Evolutionary conservation across 2,113 vertebrate species (phyloP).

Genomic region (Corydoras maculifer): DNA sequence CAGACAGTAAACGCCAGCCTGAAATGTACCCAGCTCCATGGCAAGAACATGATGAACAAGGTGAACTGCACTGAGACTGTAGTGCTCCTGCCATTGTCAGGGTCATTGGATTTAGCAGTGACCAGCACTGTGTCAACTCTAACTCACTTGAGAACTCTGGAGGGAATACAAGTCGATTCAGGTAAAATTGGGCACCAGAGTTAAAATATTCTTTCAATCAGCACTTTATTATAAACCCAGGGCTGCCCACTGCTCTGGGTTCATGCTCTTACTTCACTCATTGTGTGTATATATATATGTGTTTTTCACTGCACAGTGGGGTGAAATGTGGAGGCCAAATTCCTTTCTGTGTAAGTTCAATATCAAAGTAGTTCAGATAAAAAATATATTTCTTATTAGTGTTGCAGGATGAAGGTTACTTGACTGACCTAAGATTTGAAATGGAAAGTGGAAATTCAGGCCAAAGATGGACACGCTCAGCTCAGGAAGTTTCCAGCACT

Average conservation of each 20-base stretch:
- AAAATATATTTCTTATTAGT: slow-evolving; percentile 39
- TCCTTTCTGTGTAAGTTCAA: no score
- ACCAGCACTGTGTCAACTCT: slow-evolving; percentile 58
- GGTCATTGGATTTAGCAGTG: slow-evolving; percentile 44
- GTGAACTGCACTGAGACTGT: slow-evolving; percentile 66
- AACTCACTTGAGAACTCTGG: slow-evolving; percentile 59
- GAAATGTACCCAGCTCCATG: slow-evolving; percentile 55
- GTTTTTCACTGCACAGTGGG: no score
- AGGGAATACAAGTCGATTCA: slow-evolving; percentile 42
- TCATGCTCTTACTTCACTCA: no score
- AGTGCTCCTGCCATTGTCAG: slow-evolving; percentile 47
- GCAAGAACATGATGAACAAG: slow-evolving; percentile 57
- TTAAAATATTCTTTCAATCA: no score
- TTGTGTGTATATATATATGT: no score
- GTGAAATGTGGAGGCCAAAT: no score
- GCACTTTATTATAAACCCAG: not conserved
- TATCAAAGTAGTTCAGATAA: no score
- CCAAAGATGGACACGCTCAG: slow-evolving; percentile 39
- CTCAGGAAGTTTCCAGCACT: slow-evolving; percentile 51
- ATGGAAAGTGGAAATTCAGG: slow-evolving; percentile 41
- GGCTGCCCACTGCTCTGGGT: no score
- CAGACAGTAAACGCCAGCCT: slow-evolving; percentile 58
- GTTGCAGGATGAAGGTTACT: slow-evolving; percentile 31
- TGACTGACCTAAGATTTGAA: slow-evolving; percentile 56
- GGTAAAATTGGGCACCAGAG: slow-evolving; percentile 43